Evolutionary conservation across 2,113 vertebrate species (phyloP).

Genomic region (Cardinalis cardinalis): DNA sequence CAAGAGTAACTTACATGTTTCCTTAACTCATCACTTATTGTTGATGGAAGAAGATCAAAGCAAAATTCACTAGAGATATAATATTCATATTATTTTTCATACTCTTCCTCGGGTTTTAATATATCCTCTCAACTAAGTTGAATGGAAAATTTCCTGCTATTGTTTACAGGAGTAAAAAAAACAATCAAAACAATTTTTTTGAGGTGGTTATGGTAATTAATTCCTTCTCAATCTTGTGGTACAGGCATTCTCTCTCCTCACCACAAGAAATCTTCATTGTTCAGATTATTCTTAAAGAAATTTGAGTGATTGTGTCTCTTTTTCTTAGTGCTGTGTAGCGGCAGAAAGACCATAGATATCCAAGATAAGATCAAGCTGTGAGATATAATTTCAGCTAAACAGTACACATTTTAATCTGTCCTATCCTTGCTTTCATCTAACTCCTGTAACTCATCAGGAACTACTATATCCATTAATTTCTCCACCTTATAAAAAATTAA

Average conservation of each 20-base stretch:
- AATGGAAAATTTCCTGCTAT: background rate
- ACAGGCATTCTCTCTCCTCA: background rate
- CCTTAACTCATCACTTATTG: background rate
- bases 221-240: background rate
- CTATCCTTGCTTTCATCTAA: background rate
- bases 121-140: background rate
- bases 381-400: background rate
- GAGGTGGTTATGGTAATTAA: background rate
- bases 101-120: background rate
- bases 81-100: background rate
- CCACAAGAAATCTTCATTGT: background rate
- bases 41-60: background rate
- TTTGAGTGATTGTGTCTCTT: background rate
- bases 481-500: background rate
- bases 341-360: background rate
- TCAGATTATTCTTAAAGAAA: background rate
- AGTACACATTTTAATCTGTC: background rate
- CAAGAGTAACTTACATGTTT: background rate
- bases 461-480: background rate
- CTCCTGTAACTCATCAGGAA: background rate
- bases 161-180: background rate
- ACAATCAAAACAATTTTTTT: background rate
- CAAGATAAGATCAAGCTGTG: background rate
- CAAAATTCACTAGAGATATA: background rate
- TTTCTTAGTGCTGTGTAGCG: background rate